A percentile compares a stretch with the other conserved stretches of the same genome.
These are phyloP conservation scores for Alosa sapidissima DNA, from an alignment of 2,797 vertebrate species.

Conservation along the genomic window DNA sequence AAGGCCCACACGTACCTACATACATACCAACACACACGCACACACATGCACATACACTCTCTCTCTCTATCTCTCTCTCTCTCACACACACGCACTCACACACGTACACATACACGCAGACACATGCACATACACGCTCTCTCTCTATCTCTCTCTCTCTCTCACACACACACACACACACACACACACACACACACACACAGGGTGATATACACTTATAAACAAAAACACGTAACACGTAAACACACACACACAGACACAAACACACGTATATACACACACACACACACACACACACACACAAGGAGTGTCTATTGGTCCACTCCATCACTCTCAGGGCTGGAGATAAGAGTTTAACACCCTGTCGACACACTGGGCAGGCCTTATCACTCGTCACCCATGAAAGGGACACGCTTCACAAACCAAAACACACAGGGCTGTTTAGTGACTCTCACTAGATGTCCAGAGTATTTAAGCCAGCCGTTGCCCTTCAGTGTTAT, in stretches of 20 bases:
- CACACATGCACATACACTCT: background rate
- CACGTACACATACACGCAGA: background rate
- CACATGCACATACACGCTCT: background rate
- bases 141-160: too few species aligned
- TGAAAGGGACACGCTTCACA: constrained; percentile 48
- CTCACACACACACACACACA: constrained; percentile 17
- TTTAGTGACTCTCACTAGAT: background rate
- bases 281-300: constrained; percentile 17
- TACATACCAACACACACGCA: constrained; percentile 1
- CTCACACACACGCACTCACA: constrained; percentile 22
- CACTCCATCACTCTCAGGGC: constrained; percentile 52
- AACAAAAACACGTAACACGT: background rate
- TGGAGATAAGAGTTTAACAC: constrained; percentile 57
- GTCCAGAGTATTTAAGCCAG: background rate
- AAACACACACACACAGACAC: background rate
- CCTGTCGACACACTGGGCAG: constrained; percentile 61
- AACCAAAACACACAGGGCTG: constrained; percentile 58
- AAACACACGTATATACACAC: constrained; percentile 18
- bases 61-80: background rate
- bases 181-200: constrained; percentile 14
- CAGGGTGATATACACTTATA: constrained; percentile 12
- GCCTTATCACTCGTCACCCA: constrained; percentile 52
- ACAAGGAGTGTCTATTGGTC: constrained; percentile 33
- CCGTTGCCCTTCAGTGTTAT: background rate
- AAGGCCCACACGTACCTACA: constrained; percentile 32